Evolutionary conservation across 2,113 vertebrate genomes (phyloP).

Genomic region (Gorilla gorilla): DNA sequence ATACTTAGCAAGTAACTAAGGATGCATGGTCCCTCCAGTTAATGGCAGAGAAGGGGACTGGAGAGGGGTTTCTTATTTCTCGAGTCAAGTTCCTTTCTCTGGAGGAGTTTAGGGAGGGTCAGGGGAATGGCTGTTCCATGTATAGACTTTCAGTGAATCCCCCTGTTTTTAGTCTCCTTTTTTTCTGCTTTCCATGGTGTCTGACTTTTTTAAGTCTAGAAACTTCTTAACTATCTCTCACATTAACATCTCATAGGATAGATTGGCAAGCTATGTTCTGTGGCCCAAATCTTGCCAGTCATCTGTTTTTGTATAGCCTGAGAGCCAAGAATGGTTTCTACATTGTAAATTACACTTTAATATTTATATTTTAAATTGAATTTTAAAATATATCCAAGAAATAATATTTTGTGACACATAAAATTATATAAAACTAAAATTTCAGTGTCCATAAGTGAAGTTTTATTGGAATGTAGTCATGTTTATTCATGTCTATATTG

Average conservation of each 20-base stretch:
- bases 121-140: not conserved
- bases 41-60: not conserved
- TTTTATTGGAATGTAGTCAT: not conserved
- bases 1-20: not conserved
- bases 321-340: not conserved
- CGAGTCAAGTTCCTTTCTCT: not conserved
- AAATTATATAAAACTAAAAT: slow-evolving; percentile 1
- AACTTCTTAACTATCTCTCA: not conserved
- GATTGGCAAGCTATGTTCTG: not conserved
- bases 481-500: not conserved
- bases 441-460: not conserved
- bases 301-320: not conserved
- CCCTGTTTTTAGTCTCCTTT: not conserved
- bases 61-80: not conserved
- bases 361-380: not conserved
- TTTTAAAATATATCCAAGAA: not conserved
- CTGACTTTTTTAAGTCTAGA: not conserved
- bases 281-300: not conserved
- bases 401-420: not conserved
- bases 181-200: not conserved
- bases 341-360: not conserved
- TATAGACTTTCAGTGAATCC: not conserved
- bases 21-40: not conserved
- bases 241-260: not conserved
- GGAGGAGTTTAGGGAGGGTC: not conserved